Evolutionary conservation across 2,888 invertebrate species (phyloP).

Genomic region (Limnephilus lunatus): DNA sequence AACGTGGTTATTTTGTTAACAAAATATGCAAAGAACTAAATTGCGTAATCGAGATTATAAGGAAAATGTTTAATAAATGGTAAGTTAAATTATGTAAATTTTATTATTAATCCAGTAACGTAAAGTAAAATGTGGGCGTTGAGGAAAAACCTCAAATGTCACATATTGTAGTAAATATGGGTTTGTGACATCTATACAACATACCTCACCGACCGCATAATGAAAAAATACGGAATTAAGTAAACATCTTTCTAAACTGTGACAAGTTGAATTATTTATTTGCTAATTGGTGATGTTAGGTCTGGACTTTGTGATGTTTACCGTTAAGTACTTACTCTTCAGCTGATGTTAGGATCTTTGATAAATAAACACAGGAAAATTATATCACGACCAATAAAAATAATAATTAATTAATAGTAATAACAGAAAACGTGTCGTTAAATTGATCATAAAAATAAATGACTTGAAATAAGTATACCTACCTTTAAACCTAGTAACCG

Average conservation of each 20-base stretch:
- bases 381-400: background rate
- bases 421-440: too few relatives aligned
- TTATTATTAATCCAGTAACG: background rate
- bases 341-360: background rate
- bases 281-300: background rate
- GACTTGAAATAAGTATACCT: too few relatives aligned
- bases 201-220: background rate
- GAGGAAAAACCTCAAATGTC: background rate
- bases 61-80: background rate
- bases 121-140: background rate
- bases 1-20: background rate
- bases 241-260: too few relatives aligned
- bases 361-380: background rate
- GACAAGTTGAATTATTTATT: too few relatives aligned
- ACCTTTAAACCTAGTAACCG: too few relatives aligned
- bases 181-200: too few relatives aligned
- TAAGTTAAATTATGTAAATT: background rate
- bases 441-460: too few relatives aligned
- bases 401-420: background rate
- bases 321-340: background rate
- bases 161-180: background rate
- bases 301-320: background rate
- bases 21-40: background rate
- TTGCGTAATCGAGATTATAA: background rate
- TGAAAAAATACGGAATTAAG: background rate